Percentiles rank a stretch among this genome's conserved stretches.
Evolutionary conservation across 92 coral and sea anemone genomes (phyloP).

Genomic region (Actinostola sp.): DNA sequence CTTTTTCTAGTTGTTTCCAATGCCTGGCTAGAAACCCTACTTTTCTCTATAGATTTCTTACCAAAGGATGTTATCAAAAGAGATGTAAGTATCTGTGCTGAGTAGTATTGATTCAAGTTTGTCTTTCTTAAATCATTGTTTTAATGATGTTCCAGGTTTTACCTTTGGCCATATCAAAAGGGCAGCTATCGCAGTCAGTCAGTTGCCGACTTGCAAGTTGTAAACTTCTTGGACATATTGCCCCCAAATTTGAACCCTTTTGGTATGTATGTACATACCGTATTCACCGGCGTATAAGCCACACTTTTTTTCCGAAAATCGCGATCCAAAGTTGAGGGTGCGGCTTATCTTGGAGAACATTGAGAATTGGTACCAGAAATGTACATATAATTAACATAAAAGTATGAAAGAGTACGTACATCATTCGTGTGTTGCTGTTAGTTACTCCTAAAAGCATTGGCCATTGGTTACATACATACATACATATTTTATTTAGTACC

Average conservation of each 20-base stretch:
- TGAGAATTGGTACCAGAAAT: no score
- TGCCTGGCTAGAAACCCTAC: slow-evolving; percentile 92
- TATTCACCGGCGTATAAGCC: no score
- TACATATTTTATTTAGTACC: no score
- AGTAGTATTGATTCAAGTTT: not conserved
- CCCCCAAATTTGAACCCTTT: slow-evolving; percentile 92
- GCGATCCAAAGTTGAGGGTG: no score
- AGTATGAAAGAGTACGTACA: no score
- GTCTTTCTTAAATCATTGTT: no score
- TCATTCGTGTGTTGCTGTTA: no score
- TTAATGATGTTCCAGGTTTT: slow-evolving; percentile 60
- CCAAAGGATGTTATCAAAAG: slow-evolving; percentile 97
- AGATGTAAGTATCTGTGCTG: slow-evolving; percentile 66
- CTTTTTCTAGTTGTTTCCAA: slow-evolving; percentile 60
- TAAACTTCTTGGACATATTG: slow-evolving; percentile 86
- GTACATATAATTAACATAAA: no score
- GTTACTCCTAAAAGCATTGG: no score
- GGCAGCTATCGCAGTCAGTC: slow-evolving; percentile 94
- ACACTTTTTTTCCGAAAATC: no score
- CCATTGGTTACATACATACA: no score
- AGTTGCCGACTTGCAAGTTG: slow-evolving; percentile 93
- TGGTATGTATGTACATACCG: slow-evolving; percentile 51
- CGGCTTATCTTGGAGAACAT: no score
- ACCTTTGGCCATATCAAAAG: slow-evolving; percentile 91
- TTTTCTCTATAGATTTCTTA: slow-evolving; percentile 74